phyloP scores from a whole-genome alignment of 2,113 vertebrate species.

The Panurus biarmicus region DNA sequence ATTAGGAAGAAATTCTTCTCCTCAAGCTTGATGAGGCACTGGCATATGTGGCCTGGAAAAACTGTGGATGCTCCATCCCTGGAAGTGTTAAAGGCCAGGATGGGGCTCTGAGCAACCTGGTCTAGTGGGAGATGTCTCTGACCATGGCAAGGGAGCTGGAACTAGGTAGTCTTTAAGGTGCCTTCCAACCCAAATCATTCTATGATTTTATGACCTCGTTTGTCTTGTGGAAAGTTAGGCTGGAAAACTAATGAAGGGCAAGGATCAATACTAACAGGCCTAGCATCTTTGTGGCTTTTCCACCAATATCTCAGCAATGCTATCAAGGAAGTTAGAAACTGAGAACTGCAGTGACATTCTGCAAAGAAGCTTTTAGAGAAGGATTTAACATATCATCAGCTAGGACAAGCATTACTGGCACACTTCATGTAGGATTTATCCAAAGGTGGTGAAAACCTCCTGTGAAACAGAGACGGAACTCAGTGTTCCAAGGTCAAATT shows the following conservation, averaged over 20 bases:
- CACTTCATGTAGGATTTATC: neutral
- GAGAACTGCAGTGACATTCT: neutral
- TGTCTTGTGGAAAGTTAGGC: neutral
- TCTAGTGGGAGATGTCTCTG: neutral
- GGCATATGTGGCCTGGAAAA: neutral
- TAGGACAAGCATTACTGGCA: neutral
- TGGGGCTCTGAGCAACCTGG: neutral
- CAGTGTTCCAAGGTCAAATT: neutral
- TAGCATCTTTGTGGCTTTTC: neutral
- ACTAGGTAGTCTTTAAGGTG: neutral
- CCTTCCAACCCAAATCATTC: neutral
- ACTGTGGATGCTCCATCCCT: neutral
- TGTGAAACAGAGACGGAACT: neutral
- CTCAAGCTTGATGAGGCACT: neutral
- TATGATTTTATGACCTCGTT: neutral
- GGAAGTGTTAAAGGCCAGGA: neutral
- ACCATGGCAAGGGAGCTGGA: neutral
- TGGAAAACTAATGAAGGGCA: neutral
- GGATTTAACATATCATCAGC: neutral
- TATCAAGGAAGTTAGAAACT: neutral
- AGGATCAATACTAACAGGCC: accelerated
- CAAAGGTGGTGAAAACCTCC: neutral
- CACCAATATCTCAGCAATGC: neutral
- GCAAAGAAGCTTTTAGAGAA: neutral
- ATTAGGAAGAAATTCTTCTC: neutral